Conservation (phyloP, 2,888 invertebrate species). For the Dolomedes plantarius region DNA sequence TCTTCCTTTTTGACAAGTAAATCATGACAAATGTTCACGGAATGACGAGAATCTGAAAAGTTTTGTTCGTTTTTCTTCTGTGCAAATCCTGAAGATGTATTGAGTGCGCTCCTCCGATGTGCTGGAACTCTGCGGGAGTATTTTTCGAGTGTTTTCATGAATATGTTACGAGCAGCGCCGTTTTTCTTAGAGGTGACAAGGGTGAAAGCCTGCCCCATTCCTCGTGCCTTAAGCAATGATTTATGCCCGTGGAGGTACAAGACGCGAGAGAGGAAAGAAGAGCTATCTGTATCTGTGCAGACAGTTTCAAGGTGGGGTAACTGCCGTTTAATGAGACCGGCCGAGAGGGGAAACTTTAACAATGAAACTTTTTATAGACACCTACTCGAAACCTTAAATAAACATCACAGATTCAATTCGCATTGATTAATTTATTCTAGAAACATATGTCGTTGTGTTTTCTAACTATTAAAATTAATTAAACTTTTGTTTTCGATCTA, state of each 20-base stretch:
- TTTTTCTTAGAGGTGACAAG: not conserved
- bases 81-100: conserved; percentile 5
- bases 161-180: not conserved
- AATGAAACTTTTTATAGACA: not conserved
- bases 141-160: conserved; percentile 5
- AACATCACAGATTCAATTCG: no score
- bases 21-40: not conserved
- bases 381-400: not conserved
- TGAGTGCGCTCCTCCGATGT: not conserved
- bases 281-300: not conserved
- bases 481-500: no score
- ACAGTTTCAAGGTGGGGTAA: not conserved
- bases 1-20: not conserved
- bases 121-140: not conserved
- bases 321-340: not conserved
- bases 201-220: not conserved
- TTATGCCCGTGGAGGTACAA: not conserved
- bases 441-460: no score
- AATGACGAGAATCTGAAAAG: conserved; percentile 2
- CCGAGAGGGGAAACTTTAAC: no score
- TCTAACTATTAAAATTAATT: no score
- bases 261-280: no score
- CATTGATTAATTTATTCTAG: no score
- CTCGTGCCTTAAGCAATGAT: not conserved
- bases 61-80: not conserved